Percentiles rank a stretch among this genome's conserved stretches.
Conservation (phyloP, 1,140 invertebrate genomes). For the Lordiphosa clarofinis region DNA sequence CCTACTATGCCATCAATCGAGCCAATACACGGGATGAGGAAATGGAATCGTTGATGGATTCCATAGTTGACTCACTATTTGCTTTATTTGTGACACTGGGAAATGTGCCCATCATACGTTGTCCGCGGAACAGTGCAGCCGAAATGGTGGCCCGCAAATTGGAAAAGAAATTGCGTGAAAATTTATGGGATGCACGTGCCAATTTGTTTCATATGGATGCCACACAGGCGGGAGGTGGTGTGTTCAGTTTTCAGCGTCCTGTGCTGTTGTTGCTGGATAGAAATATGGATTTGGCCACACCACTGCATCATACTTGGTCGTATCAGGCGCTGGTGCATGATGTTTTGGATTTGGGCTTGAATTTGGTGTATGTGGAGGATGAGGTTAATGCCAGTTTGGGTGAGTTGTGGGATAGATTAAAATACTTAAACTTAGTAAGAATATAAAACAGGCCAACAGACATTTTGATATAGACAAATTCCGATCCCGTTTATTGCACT, state of each 20-base stretch:
- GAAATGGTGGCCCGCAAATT: constrained; percentile 98
- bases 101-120: constrained; percentile 96
- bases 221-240: constrained; percentile 86
- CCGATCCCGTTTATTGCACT: no score
- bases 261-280: constrained; percentile 96
- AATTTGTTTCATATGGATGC: constrained; percentile 95
- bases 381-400: constrained; percentile 58
- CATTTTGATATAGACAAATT: no score
- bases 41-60: constrained; percentile 97
- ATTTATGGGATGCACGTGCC: constrained; percentile 97
- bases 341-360: constrained; percentile 94
- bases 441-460: no score
- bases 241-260: constrained; percentile 94
- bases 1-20: constrained; percentile 97
- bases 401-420: constrained; percentile 29
- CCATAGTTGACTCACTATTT: constrained; percentile 97
- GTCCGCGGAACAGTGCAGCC: constrained; percentile 97
- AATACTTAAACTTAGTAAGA: no score
- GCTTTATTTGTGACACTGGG: constrained; percentile 98
- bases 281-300: constrained; percentile 97
- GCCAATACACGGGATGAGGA: constrained; percentile 97
- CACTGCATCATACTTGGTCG: constrained; percentile 99
- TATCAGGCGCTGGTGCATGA: constrained; percentile 99
- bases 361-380: constrained; percentile 91
- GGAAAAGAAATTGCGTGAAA: constrained; percentile 98